Evolutionary conservation across 2,888 invertebrate species (phyloP), one percentile per base, ranked within the genome.

Genomic region (Tipula vernalis): DNA sequence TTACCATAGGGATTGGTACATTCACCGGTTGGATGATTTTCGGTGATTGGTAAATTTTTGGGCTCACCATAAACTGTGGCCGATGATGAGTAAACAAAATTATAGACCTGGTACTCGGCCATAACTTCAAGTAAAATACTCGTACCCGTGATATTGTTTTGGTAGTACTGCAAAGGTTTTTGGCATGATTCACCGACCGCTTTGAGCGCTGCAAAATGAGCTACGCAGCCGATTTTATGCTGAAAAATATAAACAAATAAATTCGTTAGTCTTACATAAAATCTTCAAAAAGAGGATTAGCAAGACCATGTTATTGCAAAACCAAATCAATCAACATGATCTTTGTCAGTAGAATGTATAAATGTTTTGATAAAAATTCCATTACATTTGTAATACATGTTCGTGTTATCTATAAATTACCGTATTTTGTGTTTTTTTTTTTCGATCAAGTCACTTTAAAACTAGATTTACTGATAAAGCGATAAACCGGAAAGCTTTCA

Each of bases 21-120:
- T 57, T 96, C 95, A 0, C 98, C 98, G 0, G 96, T 96, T 41
- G 95, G 95, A 91, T 97, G 96, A 0, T 93, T 92, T 92, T 98
- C 98, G 89, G 95, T 95, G 85, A 98, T 92, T 0, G 98, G 99
- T 88, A 98, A 92, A 89, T 94, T 94, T 90, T 95, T 93, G 2
- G 98, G 98, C 88, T 94, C 93, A 0, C 98, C 98, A 91, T 99
- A 99, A 42, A 99, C 98, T 0, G 98, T 98, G 36, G 98, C 97
- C 0, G 98, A 98, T 36, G 98, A 98, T 86, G 93, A 93, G 89
- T 97, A 98, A 36, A 98, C 95, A 57, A 98, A 92, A 89, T 94
- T 95, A 91, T 94, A 95, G 1, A 97, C 96, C 51, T 84, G 39
- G 13, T 13, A 41, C n/a, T 84, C 36, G n/a, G 87, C 84, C 88